Conservation (phyloP, 2,888 invertebrate species). For the Tuta absoluta region DNA sequence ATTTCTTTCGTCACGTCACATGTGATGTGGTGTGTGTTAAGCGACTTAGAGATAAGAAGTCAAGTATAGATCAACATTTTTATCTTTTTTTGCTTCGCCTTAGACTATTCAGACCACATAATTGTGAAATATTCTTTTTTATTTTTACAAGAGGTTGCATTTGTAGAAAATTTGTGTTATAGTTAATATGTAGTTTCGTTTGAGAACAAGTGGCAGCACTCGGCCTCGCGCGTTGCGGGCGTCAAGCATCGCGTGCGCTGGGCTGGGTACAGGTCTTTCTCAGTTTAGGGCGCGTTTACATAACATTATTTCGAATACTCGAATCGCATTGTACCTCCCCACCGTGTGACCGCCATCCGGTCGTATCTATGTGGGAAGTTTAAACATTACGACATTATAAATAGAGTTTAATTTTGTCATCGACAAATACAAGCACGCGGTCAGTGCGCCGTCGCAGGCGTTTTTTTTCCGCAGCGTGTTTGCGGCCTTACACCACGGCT, state of each 20-base stretch:
- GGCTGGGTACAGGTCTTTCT: conserved; percentile 38
- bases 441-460: too few relatives aligned
- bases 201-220: background rate
- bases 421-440: too few relatives aligned
- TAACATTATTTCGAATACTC: too few relatives aligned
- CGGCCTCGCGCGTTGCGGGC: conserved; percentile 21
- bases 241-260: conserved; percentile 32
- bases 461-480: too few relatives aligned
- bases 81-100: too few relatives aligned
- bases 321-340: too few relatives aligned
- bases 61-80: too few relatives aligned
- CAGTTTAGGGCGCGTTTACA: conserved; percentile 39
- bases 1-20: background rate
- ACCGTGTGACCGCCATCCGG: too few relatives aligned
- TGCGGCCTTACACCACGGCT: conserved; percentile 32
- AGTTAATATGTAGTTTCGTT: background rate
- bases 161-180: background rate
- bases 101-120: too few relatives aligned
- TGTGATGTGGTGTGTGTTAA: background rate
- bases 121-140: too few relatives aligned
- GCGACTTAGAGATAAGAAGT: background rate
- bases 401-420: too few relatives aligned
- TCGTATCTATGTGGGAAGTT: background rate
- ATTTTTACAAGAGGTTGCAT: background rate
- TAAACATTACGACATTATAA: too few relatives aligned